phyloP scores from a whole-genome alignment of 2,113 vertebrate genomes.

The Myiopsitta monachus region DNA sequence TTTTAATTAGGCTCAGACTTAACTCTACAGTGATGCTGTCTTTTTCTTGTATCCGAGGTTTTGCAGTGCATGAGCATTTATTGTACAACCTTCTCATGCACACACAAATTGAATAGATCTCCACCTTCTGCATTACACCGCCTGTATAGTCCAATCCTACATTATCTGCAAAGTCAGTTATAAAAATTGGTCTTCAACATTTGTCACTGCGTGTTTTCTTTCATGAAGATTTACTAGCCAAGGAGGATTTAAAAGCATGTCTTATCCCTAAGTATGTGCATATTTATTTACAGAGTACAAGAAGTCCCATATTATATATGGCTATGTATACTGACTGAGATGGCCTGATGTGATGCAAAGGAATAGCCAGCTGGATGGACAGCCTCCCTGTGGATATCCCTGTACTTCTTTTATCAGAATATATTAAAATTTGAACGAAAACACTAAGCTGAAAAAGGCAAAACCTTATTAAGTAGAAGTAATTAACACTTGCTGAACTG shows the following conservation, averaged over 20 bases:
- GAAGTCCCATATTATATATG: neutral
- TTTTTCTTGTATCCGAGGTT: neutral
- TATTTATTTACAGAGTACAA: neutral
- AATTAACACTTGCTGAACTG: neutral
- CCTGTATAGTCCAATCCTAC: neutral
- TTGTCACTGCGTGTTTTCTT: neutral
- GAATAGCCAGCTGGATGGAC: accelerated
- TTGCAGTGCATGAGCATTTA: neutral
- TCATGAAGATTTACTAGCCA: neutral
- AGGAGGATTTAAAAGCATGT: neutral
- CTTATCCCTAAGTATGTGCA: neutral
- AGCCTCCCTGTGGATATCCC: neutral
- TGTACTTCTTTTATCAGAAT: neutral
- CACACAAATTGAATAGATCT: neutral
- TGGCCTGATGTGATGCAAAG: neutral
- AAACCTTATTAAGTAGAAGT: neutral
- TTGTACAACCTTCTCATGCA: neutral
- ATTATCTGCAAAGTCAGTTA: neutral
- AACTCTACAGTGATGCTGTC: neutral
- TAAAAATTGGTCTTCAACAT: neutral
- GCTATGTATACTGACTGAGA: neutral
- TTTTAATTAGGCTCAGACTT: neutral
- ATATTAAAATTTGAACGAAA: neutral
- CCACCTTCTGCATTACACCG: neutral
- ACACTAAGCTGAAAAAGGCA: neutral